Evolutionary conservation across 1,140 invertebrate genomes (phyloP).

Genomic region (Drosophila triauraria): DNA sequence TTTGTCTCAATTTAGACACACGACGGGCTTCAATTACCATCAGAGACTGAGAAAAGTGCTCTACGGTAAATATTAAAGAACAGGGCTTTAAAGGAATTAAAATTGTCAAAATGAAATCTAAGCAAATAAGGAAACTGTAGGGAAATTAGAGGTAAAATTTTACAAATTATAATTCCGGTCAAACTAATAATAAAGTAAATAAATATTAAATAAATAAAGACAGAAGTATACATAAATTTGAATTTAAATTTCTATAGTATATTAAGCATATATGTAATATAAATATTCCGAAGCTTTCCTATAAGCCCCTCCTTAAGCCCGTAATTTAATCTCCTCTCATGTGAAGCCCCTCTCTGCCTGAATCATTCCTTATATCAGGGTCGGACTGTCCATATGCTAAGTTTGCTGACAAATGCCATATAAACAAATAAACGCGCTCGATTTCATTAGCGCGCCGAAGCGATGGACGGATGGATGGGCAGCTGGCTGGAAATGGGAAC

Average conservation of each 20-base stretch:
- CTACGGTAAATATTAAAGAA: slow-evolving; percentile 6
- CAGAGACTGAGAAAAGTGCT: slow-evolving; percentile 13
- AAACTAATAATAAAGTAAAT: background rate
- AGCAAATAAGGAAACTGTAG: background rate
- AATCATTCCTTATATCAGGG: slow-evolving; percentile 32
- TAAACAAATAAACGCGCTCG: slow-evolving; percentile 79
- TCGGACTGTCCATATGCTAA: slow-evolving; percentile 40
- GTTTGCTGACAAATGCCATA: slow-evolving; percentile 72
- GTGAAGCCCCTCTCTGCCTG: background rate
- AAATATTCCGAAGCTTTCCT: background rate
- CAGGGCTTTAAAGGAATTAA: background rate
- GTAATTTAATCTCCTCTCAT: slow-evolving; percentile 5
- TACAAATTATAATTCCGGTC: background rate
- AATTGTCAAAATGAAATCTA: background rate
- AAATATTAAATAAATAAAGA: background rate
- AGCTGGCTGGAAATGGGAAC: slow-evolving; percentile 47
- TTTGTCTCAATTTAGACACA: slow-evolving; percentile 69
- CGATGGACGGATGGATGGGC: slow-evolving; percentile 37
- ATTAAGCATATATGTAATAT: background rate
- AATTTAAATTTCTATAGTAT: background rate
- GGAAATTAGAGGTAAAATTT: background rate
- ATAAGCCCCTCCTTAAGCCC: slow-evolving; percentile 1
- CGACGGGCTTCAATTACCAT: slow-evolving; percentile 70
- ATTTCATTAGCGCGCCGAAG: slow-evolving; percentile 75
- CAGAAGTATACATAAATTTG: background rate